Conservation (phyloP, 2,797 vertebrate species). For the Micrastur ruficollis region DNA sequence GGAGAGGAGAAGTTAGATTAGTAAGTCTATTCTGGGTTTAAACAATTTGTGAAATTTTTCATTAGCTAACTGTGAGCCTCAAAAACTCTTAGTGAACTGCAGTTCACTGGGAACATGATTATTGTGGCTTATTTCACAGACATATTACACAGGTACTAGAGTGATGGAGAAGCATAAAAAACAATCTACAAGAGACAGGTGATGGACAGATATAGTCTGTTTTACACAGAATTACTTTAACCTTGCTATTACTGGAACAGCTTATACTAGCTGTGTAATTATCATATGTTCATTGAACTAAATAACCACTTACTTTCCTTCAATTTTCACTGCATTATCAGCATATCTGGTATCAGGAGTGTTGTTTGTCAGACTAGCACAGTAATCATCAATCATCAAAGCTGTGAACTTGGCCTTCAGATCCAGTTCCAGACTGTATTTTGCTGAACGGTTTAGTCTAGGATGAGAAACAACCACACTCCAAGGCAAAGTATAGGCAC, state of each 20-base stretch:
- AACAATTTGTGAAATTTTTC: not conserved
- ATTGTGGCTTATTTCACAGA: not conserved
- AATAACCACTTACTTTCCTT: constrained; percentile 73
- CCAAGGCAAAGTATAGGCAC: not conserved
- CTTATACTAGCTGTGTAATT: not conserved
- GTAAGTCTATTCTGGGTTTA: not conserved
- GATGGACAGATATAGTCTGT: not conserved
- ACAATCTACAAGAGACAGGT: not conserved
- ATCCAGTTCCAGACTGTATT: constrained; percentile 87
- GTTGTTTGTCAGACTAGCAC: constrained; percentile 79
- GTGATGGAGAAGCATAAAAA: not conserved
- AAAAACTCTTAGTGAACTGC: not conserved
- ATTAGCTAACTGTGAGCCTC: not conserved
- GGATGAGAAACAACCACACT: not conserved
- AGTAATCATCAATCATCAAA: constrained; percentile 84
- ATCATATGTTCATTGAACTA: not conserved
- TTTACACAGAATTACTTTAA: not conserved
- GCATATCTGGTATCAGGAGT: constrained; percentile 57
- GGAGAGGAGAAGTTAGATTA: not conserved
- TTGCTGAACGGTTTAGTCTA: constrained; percentile 86
- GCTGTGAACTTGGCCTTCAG: constrained; percentile 86
- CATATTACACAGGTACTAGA: not conserved
- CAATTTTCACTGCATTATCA: constrained; percentile 39
- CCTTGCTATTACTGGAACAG: not conserved
- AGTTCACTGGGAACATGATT: not conserved